phyloP scores from a whole-genome alignment of 1,140 invertebrate species.

The Sesamia nonagrioides region DNA sequence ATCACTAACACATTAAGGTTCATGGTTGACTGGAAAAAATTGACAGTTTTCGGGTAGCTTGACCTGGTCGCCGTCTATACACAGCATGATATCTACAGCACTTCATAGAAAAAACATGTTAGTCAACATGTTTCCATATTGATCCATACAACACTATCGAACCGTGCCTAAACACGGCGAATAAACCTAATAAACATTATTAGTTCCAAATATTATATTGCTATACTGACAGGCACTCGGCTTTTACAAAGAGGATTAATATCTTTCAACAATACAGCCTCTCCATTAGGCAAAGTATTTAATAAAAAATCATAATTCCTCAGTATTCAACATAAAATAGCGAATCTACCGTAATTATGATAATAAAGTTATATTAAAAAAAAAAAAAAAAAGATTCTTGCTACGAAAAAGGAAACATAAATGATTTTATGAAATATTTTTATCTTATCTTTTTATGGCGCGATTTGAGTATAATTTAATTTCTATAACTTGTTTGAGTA shows the following conservation, averaged over 20 bases:
- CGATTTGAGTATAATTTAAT: background rate
- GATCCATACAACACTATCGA: too few relatives aligned
- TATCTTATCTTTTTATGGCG: conserved; percentile 3
- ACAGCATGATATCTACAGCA: too few relatives aligned
- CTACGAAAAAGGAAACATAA: conserved; percentile 3
- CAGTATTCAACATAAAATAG: conserved; percentile 20
- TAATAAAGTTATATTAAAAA: conserved; percentile 34
- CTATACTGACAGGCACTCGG: background rate
- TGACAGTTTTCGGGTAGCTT: too few relatives aligned
- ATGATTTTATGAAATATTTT: conserved; percentile 12
- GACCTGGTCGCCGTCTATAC: too few relatives aligned
- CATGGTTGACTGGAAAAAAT: too few relatives aligned
- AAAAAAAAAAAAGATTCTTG: conserved; percentile 32
- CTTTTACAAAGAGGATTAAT: conserved; percentile 27
- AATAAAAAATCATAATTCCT: conserved; percentile 29
- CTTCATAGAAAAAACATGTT: too few relatives aligned
- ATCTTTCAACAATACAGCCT: conserved; percentile 2
- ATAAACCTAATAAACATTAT: background rate
- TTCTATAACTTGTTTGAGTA: conserved; percentile 2
- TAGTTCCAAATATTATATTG: conserved; percentile 6
- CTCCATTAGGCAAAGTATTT: conserved; percentile 10
- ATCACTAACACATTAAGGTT: too few relatives aligned
- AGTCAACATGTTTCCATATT: too few relatives aligned
- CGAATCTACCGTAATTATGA: conserved; percentile 24
- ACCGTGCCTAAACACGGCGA: too few relatives aligned